Base-by-base conservation (phyloP, 2,113 vertebrate genomes). In the Butorides virescens region DNA sequence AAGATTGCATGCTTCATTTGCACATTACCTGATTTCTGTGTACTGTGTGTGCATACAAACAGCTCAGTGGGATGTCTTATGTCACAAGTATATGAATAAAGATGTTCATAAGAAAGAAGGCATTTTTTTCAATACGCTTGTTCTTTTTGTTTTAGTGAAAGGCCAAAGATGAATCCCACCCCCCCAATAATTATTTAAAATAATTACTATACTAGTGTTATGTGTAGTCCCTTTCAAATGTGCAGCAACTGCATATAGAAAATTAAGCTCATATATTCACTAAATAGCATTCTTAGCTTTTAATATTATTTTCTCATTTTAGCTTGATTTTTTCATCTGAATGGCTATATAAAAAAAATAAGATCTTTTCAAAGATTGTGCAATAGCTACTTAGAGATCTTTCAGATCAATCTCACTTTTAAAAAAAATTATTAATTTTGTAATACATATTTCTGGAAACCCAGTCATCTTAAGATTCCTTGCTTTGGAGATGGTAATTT, bases 361-460 rank as follows among this genome's bases (percentile, higher is more conserved):
- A 46, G 36, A 70, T 15, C 34, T 94, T 59, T 68, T 3, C 39
- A 46, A 49, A 47, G 68, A 53, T 39, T 49, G 15, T 58, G 32
- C 16, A 36, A 0, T 36, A 77, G n/a, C 21, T 77, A 47, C 55
- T 63, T 77, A 36, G 37, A 67, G 61, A 55, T 94, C 75, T 95
- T 95, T 91, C 91, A 94, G 71, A 75, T 93, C 47, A 95, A 56
- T 23, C 7, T 94, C 55, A 70, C 42, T 15, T 15, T 44, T 44
- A 15, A 15, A 44, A 44, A 42, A 44, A 44, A 44, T 95, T 93
- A 94, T 92, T 97, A 88, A 75, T 88, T 66, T 72, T 92, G 18
- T 95, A 96, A 77, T 88, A 96, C 94, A 70, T 97, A 94, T 97
- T 97, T 96, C 94, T 98, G 96, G 94, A 90, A 92, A 90, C 59